phyloP scores from a whole-genome alignment of 1,140 invertebrate genomes.

The Drosophila novamexicana region DNA sequence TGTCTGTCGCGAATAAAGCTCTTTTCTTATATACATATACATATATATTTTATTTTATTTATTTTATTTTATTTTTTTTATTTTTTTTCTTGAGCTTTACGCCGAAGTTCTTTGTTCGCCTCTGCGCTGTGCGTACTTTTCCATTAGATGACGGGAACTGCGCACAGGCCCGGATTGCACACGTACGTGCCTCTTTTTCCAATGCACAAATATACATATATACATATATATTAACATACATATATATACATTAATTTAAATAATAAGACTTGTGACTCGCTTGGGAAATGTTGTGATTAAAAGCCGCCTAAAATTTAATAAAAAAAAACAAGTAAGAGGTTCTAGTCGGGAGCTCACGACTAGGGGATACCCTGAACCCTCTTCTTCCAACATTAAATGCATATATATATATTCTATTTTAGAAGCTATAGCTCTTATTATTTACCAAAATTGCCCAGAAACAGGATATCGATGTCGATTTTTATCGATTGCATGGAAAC shows the following conservation, averaged over 20 bases:
- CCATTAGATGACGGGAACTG: conserved; percentile 14
- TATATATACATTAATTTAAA: neutral
- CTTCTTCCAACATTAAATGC: too few relatives aligned
- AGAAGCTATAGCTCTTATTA: too few relatives aligned
- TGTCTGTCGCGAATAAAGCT: conserved; percentile 21
- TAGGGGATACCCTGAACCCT: too few relatives aligned
- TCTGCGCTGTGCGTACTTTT: conserved; percentile 24
- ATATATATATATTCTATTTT: too few relatives aligned
- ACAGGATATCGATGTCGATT: too few relatives aligned
- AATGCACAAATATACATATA: conserved; percentile 5
- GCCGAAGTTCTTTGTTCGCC: conserved; percentile 30
- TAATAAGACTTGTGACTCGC: conserved; percentile 20
- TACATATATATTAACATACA: neutral
- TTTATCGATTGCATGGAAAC: too few relatives aligned
- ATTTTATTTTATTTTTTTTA: conserved; percentile 29
- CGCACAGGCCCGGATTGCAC: neutral
- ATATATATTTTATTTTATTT: conserved; percentile 20
- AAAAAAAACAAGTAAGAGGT: neutral
- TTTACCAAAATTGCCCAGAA: too few relatives aligned
- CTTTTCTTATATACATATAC: neutral
- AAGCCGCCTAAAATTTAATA: neutral
- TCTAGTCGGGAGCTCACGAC: too few relatives aligned
- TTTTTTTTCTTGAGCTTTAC: conserved; percentile 45
- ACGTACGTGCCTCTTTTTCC: neutral
- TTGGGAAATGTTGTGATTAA: neutral